Percentiles rank a stretch among this genome's conserved stretches.
phyloP scores from a whole-genome alignment of 2,797 vertebrate species.

The Hydrocynus forskahlii region DNA sequence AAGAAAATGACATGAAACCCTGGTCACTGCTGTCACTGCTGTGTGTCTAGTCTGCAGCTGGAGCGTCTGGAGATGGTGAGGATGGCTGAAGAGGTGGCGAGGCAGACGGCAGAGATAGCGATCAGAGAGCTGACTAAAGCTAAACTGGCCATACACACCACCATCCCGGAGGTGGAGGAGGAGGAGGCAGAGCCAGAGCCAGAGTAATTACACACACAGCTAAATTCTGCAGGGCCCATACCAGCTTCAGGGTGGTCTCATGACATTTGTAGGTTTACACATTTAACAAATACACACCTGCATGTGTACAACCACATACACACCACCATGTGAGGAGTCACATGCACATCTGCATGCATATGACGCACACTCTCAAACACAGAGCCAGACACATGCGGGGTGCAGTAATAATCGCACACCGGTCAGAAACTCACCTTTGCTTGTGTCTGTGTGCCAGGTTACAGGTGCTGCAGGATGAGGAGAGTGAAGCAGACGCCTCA shows the following conservation, averaged over 20 bases:
- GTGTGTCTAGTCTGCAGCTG: constrained; percentile 65
- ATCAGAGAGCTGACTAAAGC: constrained; percentile 75
- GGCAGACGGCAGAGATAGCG: constrained; percentile 75
- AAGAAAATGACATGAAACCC: not conserved
- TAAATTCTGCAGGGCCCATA: not conserved
- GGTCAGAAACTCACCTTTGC: not conserved
- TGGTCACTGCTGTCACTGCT: constrained; percentile 1
- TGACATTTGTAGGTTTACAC: too few relatives aligned
- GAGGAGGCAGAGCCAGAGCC: constrained; percentile 56
- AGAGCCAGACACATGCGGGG: not conserved
- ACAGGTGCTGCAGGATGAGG: constrained; percentile 60
- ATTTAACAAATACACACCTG: too few relatives aligned
- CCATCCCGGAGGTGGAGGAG: constrained; percentile 64
- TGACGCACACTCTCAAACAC: not conserved
- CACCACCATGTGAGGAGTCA: too few relatives aligned
- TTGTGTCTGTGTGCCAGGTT: constrained; percentile 60
- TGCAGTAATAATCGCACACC: not conserved
- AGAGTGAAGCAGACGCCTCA: constrained; percentile 57
- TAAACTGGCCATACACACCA: constrained; percentile 71
- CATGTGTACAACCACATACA: too few relatives aligned
- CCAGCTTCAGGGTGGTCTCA: too few relatives aligned
- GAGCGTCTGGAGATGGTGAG: constrained; percentile 73
- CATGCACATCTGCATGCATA: too few relatives aligned
- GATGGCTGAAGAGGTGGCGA: constrained; percentile 77
- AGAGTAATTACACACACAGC: constrained; percentile 50